Conservation (phyloP, 2,113 vertebrate species). For the Tetrao urogallus region DNA sequence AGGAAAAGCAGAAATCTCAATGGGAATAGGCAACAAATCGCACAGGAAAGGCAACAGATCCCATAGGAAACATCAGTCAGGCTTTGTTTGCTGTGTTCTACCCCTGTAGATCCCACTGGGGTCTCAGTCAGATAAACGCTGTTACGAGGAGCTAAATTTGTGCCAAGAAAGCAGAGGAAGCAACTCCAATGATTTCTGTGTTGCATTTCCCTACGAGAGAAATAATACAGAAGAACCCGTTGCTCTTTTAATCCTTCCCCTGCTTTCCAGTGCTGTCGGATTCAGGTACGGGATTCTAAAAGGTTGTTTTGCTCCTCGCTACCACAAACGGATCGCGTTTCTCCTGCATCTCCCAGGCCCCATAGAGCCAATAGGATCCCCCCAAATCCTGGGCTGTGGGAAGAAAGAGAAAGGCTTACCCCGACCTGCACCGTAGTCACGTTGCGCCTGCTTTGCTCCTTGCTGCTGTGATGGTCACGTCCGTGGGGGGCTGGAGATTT, state of each 20-base stretch:
- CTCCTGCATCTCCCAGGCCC: background rate
- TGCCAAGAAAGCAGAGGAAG: background rate
- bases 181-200: background rate
- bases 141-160: background rate
- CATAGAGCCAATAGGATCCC: background rate
- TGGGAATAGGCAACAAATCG: background rate
- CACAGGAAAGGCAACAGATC: background rate
- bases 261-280: background rate
- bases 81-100: background rate
- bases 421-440: background rate
- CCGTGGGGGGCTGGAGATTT: background rate
- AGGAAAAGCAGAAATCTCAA: background rate
- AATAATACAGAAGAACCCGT: background rate
- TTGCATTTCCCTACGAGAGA: accelerated
- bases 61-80: background rate
- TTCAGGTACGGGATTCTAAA: background rate
- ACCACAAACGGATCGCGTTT: accelerated
- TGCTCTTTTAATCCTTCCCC: background rate
- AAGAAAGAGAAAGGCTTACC: background rate
- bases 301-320: background rate
- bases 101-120: background rate
- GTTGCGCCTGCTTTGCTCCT: background rate
- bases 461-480: background rate
- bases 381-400: no score
- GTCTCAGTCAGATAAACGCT: accelerated